Base-by-base conservation (phyloP, 1,140 invertebrate genomes). In the Tetramorium simillimum region DNA sequence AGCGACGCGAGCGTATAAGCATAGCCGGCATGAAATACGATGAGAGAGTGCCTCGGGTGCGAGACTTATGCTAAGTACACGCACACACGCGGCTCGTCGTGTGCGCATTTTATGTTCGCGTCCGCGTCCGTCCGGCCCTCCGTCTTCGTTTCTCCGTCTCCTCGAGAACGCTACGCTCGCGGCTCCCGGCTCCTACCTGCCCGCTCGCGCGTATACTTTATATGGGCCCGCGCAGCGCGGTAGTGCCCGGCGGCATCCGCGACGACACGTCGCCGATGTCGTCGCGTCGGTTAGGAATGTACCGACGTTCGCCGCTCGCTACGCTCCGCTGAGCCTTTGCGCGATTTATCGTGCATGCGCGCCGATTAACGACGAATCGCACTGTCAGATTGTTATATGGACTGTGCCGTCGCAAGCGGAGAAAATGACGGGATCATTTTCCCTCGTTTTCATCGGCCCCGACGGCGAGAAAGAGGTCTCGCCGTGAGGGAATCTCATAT, bases 31-130 rank as follows among this genome's bases (percentile, higher is more conserved):
- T 94, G 93, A 94, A 94, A 94, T 94, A 94, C 92, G 93, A 94
- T 93, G 92, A 93, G 92, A 94, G 93, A 94, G 88, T 91, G 92
- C 92, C 93, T 93, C 93, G 92, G 92, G 93, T 93, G 89, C 91
- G 88, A 92, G 93, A 93, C 93, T 93, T 93, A 93, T 94, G 93
- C 92, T 93, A 94, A 94, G 92, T 93, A 93, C 92, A 91, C 89
- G 89, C 91, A 90, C 72, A 90, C 92, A 46, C 62, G 33, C 56
- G 40, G 40, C 9, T 28, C 84, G 40, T 9, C 33, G 75, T 69
- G 43, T 76, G 82, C 82, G 90, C 88, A 84, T 91, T 91, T 87
- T 85, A 90, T 81, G 85, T 75, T 24, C 70, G 58, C 77, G 76
- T 73, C 53, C 49, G 65, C 82, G 82, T 60, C 53, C 56, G 77